Conservation (phyloP, 2,797 vertebrate species). For the Sebastes kiyomatsui region DNA sequence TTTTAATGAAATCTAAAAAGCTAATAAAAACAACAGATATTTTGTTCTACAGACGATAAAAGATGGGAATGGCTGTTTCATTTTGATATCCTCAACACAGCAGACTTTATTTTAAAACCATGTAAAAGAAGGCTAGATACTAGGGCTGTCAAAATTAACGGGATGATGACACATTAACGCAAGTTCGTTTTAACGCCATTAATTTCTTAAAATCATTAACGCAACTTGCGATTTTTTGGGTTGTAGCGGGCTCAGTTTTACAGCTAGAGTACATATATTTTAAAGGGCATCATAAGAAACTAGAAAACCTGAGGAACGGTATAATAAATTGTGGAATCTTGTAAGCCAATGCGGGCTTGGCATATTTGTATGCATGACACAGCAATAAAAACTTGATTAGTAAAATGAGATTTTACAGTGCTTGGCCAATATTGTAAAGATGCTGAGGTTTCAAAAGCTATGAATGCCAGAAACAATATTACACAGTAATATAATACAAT, state of each 20-base stretch:
- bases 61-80: not conserved
- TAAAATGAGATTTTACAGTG: slow-evolving; percentile 14
- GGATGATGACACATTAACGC: accelerated
- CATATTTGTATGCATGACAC: not conserved
- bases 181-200: too few species aligned
- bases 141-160: too few species aligned
- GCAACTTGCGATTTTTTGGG: too few species aligned
- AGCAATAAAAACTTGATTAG: slow-evolving; percentile 5
- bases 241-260: too few species aligned
- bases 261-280: too few species aligned
- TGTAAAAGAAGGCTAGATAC: not conserved
- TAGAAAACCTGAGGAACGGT: not conserved
- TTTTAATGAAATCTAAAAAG: too few species aligned
- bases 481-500: slow-evolving; percentile 48
- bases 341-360: not conserved
- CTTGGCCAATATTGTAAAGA: slow-evolving; percentile 35
- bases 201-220: too few species aligned
- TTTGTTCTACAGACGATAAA: not conserved
- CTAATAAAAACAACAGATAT: not conserved
- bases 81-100: not conserved
- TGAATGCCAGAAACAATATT: slow-evolving; percentile 43
- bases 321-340: not conserved
- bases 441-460: slow-evolving; percentile 55
- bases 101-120: not conserved
- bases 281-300: too few species aligned